A percentile compares a stretch with the other conserved stretches of the same genome.
Evolutionary conservation across 2,797 vertebrate species (phyloP).

Genomic region (Enteromius paludinosus): DNA sequence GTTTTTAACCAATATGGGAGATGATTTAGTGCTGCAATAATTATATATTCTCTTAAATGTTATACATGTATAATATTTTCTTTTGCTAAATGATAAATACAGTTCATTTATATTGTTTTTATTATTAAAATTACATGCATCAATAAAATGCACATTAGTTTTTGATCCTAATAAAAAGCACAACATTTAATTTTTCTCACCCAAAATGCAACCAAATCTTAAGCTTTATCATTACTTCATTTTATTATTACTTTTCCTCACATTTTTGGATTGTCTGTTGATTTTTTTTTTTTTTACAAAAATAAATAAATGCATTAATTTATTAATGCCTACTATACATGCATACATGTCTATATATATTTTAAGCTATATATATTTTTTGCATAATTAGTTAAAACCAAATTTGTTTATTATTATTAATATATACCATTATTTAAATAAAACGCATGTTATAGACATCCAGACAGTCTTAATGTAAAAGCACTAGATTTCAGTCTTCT

Average conservation of each 20-base stretch:
- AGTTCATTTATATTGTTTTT: background rate
- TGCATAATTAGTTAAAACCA: background rate
- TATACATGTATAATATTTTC: no score
- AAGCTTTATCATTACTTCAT: background rate
- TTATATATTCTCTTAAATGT: background rate
- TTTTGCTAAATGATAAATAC: background rate
- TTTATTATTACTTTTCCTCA: no score
- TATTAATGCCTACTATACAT: background rate
- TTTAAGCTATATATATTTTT: no score
- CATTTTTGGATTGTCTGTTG: background rate
- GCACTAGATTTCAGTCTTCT: background rate
- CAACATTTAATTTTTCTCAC: slow-evolving; percentile 1
- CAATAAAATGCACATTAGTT: background rate
- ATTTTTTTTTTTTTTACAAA: background rate
- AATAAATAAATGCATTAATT: background rate
- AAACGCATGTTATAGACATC: no score
- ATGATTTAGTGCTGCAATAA: background rate
- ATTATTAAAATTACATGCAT: background rate
- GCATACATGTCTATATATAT: no score
- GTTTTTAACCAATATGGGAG: slow-evolving; percentile 1
- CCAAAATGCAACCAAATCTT: slow-evolving; percentile 28
- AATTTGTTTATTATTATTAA: background rate
- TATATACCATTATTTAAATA: background rate
- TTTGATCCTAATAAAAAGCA: background rate
- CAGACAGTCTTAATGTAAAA: background rate